These are phyloP conservation scores for Girardinichthys multiradiatus DNA, from an alignment of 2,113 vertebrate species.

Conservation along the genomic window DNA sequence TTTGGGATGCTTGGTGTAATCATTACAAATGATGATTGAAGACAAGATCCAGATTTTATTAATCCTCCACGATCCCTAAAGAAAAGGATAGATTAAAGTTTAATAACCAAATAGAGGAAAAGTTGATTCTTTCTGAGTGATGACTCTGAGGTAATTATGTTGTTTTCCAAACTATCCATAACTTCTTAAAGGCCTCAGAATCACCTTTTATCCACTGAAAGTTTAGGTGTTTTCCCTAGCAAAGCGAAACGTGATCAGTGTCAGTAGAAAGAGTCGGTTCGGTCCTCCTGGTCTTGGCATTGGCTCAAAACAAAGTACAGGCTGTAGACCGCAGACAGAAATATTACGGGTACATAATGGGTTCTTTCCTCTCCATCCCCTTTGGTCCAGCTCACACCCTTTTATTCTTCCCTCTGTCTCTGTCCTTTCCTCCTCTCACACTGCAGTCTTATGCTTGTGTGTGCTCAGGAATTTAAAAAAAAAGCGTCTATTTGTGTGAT, in stretches of 20 bases:
- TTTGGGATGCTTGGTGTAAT: not conserved
- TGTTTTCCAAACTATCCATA: conserved; percentile 44
- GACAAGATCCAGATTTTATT: not conserved
- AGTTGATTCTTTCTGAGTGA: conserved; percentile 20
- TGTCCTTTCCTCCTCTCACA: conserved; percentile 12
- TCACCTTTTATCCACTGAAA: conserved; percentile 42
- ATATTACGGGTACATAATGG: conserved; percentile 46
- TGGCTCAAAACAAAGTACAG: conserved; percentile 52
- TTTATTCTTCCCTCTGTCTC: conserved; percentile 17
- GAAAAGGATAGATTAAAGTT: not conserved
- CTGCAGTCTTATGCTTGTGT: conserved; percentile 11
- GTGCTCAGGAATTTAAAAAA: conserved; percentile 38
- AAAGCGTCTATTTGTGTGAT: conserved; percentile 55
- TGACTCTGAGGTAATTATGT: conserved; percentile 22
- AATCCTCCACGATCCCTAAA: not conserved
- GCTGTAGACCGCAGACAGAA: conserved; percentile 45
- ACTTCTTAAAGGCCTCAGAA: conserved; percentile 43
- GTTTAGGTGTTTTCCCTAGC: conserved; percentile 50
- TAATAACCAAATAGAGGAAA: conserved; percentile 14
- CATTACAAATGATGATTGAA: not conserved
- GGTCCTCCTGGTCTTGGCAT: conserved; percentile 34
- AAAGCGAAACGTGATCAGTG: conserved; percentile 55
- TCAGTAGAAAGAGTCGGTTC: conserved; percentile 37
- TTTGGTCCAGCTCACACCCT: conserved; percentile 11
- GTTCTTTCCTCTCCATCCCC: conserved; percentile 32